Evolutionary conservation across 2,797 vertebrate genomes (phyloP).

Genomic region (Notolepis coatsorum): DNA sequence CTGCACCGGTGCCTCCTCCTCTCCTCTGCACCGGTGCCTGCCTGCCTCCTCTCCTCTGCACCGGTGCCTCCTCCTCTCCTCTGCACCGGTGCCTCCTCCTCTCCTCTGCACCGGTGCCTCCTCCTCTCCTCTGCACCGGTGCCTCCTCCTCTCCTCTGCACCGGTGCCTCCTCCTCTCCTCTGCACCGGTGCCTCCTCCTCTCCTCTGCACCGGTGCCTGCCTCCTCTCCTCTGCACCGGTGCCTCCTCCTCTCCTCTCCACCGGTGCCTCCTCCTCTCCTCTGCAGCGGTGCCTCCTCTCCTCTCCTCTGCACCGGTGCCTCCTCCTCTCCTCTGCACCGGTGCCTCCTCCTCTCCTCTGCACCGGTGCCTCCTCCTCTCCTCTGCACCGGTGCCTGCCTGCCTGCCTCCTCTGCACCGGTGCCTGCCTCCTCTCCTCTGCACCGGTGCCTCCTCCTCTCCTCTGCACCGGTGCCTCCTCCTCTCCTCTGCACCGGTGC

Average conservation of each 20-base stretch:
- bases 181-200: not conserved
- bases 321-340: not conserved
- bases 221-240: not conserved
- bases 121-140: not conserved
- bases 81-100: not conserved
- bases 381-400: no score
- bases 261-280: not conserved
- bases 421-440: no score
- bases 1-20: no score
- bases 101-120: not conserved
- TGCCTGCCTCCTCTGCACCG: no score
- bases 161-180: not conserved
- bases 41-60: not conserved
- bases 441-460: slow-evolving; percentile 17
- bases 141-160: not conserved
- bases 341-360: not conserved
- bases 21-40: not conserved
- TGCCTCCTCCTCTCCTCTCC: not conserved
- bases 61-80: not conserved
- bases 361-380: not conserved
- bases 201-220: not conserved
- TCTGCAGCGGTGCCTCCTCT: not conserved
- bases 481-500: slow-evolving; percentile 24
- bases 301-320: no score
- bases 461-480: slow-evolving; percentile 24